Conservation (phyloP, 2,888 invertebrate species). For the Minunthozetes semirufus region DNA sequence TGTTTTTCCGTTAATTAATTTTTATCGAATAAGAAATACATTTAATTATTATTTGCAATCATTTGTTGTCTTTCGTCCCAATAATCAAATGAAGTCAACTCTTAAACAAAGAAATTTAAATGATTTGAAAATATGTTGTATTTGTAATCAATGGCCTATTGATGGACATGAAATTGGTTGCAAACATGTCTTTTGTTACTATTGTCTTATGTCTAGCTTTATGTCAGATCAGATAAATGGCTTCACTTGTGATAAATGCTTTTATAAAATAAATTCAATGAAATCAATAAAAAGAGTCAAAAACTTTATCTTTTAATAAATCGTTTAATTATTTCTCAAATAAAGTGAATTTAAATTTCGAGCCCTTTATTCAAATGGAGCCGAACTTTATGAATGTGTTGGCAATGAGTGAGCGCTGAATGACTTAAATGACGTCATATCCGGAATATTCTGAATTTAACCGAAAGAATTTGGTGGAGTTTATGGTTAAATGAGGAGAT, state of each 20-base stretch:
- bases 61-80: neutral
- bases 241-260: neutral
- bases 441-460: too few relatives aligned
- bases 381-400: too few relatives aligned
- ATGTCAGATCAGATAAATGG: constrained; percentile 8
- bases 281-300: constrained; percentile 10
- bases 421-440: too few relatives aligned
- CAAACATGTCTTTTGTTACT: constrained; percentile 29
- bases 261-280: constrained; percentile 9
- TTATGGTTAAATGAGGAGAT: too few relatives aligned
- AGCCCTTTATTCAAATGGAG: too few relatives aligned
- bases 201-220: constrained; percentile 22
- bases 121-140: neutral
- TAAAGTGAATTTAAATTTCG: too few relatives aligned
- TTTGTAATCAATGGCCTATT: constrained; percentile 20
- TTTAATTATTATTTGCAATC: neutral
- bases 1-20: constrained; percentile 17
- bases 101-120: neutral
- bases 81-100: neutral
- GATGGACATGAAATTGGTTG: constrained; percentile 9
- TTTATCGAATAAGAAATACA: neutral
- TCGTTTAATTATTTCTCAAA: neutral
- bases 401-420: too few relatives aligned
- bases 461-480: too few relatives aligned
- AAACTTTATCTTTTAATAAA: neutral